Evolutionary conservation across 2,888 invertebrate genomes (phyloP).

Genomic region (Odontocolon sp.): DNA sequence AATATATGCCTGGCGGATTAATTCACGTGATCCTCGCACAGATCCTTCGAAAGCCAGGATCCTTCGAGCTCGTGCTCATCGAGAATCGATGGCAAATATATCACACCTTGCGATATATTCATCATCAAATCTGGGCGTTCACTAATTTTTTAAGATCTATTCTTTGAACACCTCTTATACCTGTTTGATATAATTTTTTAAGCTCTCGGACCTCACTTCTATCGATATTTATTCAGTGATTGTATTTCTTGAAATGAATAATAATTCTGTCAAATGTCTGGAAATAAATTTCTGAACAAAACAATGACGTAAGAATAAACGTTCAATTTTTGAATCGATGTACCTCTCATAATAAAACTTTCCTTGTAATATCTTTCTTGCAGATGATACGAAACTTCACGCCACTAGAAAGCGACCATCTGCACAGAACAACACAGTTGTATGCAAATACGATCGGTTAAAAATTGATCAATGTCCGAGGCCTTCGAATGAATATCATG

Average conservation of each 20-base stretch:
- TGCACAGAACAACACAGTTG: no score
- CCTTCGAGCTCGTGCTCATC: neutral
- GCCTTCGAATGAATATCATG: neutral
- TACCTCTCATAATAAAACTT: neutral
- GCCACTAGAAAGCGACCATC: no score
- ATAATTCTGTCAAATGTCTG: no score
- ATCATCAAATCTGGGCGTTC: neutral
- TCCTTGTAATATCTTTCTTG: no score
- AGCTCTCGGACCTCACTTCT: neutral
- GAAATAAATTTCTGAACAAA: no score
- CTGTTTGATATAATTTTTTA: neutral
- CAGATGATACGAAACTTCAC: no score
- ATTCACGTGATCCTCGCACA: neutral
- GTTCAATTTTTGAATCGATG: no score
- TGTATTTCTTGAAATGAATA: no score
- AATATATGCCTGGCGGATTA: neutral
- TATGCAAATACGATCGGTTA: slow-evolving; percentile 72
- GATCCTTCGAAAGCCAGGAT: neutral
- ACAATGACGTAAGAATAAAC: no score
- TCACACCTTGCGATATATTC: neutral
- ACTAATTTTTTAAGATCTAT: neutral
- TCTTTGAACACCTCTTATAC: neutral
- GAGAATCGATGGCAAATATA: neutral
- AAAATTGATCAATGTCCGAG: slow-evolving; percentile 74
- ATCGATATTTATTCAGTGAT: neutral